Percentiles rank a stretch among this genome's conserved stretches.
phyloP scores from a whole-genome alignment of 2,113 vertebrate genomes.

The Muntiacus muntjak region DNA sequence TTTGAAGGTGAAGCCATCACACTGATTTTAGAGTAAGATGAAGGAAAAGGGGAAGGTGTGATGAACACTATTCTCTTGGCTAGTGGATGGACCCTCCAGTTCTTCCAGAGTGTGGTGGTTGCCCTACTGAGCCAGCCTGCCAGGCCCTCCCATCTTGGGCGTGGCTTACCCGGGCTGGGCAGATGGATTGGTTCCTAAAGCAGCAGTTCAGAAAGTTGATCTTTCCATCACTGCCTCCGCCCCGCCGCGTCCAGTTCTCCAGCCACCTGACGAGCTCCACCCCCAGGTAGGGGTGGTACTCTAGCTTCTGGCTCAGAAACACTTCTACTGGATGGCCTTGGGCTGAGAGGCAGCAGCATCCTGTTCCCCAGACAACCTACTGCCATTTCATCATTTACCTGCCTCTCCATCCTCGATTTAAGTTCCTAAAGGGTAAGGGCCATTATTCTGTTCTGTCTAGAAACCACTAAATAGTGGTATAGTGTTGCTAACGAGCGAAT shows the following conservation, averaged over 20 bases:
- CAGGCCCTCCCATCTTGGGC: background rate
- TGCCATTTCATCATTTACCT: background rate
- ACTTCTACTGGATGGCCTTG: background rate
- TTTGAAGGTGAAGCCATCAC: background rate
- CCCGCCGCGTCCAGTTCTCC: rapidly evolving
- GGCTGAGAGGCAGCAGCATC: background rate
- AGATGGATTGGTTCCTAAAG: background rate
- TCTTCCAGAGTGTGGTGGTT: background rate
- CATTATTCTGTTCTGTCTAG: background rate
- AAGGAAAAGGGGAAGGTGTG: background rate
- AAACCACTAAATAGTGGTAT: background rate
- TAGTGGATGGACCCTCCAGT: background rate
- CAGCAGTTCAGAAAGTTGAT: background rate
- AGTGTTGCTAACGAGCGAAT: background rate
- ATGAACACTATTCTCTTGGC: background rate
- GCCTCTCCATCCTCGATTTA: background rate
- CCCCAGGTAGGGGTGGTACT: background rate
- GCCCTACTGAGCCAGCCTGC: background rate
- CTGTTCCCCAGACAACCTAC: background rate
- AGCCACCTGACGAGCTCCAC: no score
- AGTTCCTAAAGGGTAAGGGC: background rate
- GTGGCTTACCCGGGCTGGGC: background rate
- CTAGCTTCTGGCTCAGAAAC: background rate
- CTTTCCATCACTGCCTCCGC: background rate
- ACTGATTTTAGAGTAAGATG: background rate